These are phyloP conservation scores for Oscheius sp. DNA, from an alignment of 2,888 invertebrate species.

Conservation along the genomic window DNA sequence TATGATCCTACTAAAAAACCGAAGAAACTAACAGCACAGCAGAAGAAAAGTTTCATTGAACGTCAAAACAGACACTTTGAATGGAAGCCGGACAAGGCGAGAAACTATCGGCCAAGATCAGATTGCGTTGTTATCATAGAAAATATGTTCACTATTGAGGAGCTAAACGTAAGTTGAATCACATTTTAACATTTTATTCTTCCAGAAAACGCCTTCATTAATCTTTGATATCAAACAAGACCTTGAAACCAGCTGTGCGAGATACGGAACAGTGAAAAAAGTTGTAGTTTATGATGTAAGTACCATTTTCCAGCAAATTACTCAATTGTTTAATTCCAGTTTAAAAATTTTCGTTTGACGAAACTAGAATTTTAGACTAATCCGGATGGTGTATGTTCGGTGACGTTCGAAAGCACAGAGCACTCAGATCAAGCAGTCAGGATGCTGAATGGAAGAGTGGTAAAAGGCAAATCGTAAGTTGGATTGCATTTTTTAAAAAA, in stretches of 20 bases:
- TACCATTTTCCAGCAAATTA: too few relatives aligned
- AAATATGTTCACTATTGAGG: slow-evolving; percentile 87
- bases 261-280: slow-evolving; percentile 90
- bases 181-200: not conserved
- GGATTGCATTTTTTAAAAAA: slow-evolving; percentile 56
- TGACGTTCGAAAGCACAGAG: slow-evolving; percentile 87
- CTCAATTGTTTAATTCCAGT: not conserved
- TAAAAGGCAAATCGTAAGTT: slow-evolving; percentile 78
- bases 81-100: slow-evolving; percentile 92
- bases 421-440: slow-evolving; percentile 89
- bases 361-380: slow-evolving; percentile 74
- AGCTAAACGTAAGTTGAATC: slow-evolving; percentile 78
- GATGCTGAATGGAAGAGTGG: slow-evolving; percentile 87
- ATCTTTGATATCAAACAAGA: slow-evolving; percentile 91
- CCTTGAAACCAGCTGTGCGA: slow-evolving; percentile 85
- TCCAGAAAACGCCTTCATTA: slow-evolving; percentile 81
- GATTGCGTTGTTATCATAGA: slow-evolving; percentile 91
- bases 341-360: not conserved
- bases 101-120: slow-evolving; percentile 85
- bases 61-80: slow-evolving; percentile 92
- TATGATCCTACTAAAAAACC: slow-evolving; percentile 91
- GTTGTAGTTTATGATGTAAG: slow-evolving; percentile 88
- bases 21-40: slow-evolving; percentile 84
- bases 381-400: slow-evolving; percentile 92
- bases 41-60: slow-evolving; percentile 82